Conservation (phyloP, 1,140 invertebrate genomes). For the Daktulosphaira vitifoliae region DNA sequence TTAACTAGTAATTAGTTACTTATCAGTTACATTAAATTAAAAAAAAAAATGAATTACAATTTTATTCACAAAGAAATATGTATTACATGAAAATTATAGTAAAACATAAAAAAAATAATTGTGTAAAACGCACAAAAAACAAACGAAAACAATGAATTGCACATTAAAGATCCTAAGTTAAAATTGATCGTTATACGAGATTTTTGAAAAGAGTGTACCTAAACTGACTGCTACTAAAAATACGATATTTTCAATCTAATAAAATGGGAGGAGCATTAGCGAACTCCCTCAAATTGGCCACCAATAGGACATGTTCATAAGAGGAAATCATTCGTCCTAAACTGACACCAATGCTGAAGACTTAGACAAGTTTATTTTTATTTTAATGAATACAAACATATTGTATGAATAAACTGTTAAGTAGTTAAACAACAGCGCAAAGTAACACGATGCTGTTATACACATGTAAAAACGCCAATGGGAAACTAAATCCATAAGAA, state of each 20-base stretch:
- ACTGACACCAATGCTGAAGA: slow-evolving; percentile 13
- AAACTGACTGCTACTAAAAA: slow-evolving; percentile 25
- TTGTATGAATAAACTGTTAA: too few relatives aligned
- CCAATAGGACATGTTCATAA: slow-evolving; percentile 12
- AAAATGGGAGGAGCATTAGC: slow-evolving; percentile 1
- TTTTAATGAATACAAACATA: too few relatives aligned
- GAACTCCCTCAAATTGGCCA: not conserved
- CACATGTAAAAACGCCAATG: slow-evolving; percentile 5
- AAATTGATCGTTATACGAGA: not conserved
- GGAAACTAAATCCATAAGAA: too few relatives aligned
- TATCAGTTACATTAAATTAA: too few relatives aligned
- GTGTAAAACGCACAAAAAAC: too few relatives aligned
- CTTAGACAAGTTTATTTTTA: slow-evolving; percentile 10
- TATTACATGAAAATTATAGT: too few relatives aligned
- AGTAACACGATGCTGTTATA: not conserved
- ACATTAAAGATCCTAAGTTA: not conserved
- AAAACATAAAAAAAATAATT: too few relatives aligned
- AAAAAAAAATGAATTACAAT: too few relatives aligned
- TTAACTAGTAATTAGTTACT: too few relatives aligned
- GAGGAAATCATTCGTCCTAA: slow-evolving; percentile 15
- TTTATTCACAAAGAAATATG: too few relatives aligned
- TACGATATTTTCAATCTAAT: slow-evolving; percentile 9
- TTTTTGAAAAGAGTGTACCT: not conserved
- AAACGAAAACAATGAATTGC: slow-evolving; percentile 12
- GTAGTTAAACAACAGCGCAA: too few relatives aligned